These are phyloP conservation scores for Lipophrys pholis DNA, from an alignment of 2,113 vertebrate genomes.

Conservation along the genomic window DNA sequence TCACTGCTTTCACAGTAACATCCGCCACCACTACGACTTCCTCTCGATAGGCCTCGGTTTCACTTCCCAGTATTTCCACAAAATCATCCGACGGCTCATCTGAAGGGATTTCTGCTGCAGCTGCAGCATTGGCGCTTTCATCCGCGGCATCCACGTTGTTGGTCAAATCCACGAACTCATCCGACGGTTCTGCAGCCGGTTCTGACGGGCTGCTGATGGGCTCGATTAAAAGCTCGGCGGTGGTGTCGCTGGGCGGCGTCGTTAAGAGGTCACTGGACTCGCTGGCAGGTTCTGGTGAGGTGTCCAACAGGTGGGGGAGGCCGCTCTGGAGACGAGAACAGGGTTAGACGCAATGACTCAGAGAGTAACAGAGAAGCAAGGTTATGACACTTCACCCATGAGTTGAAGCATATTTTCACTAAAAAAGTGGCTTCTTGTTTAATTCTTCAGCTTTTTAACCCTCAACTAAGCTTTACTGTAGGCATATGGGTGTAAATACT, in stretches of 20 bases:
- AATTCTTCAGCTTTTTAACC: too few relatives aligned
- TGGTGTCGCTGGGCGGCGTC: conserved; percentile 54
- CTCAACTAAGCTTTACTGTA: too few relatives aligned
- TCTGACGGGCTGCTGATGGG: conserved; percentile 32
- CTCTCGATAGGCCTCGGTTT: conserved; percentile 35
- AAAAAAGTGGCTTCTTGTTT: too few relatives aligned
- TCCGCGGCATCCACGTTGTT: conserved; percentile 30
- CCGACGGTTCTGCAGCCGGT: conserved; percentile 41
- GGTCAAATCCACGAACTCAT: conserved; percentile 71
- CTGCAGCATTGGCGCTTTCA: conserved; percentile 4
- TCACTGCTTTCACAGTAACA: conserved; percentile 21
- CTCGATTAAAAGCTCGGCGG: conserved; percentile 42
- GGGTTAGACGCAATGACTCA: too few relatives aligned
- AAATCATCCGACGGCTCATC: conserved; percentile 63
- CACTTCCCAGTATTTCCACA: conserved; percentile 67
- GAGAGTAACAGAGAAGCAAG: too few relatives aligned
- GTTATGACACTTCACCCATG: too few relatives aligned
- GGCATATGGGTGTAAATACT: too few relatives aligned
- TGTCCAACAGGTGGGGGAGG: conserved; percentile 60
- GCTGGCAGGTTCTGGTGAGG: conserved; percentile 25
- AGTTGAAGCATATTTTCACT: too few relatives aligned
- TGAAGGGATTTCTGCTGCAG: conserved; percentile 14
- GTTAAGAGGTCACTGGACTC: conserved; percentile 21
- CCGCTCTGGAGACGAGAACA: conserved; percentile 56
- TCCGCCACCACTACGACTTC: conserved; percentile 18